Conservation (phyloP, 2,113 vertebrate species). For the Myotis yumanensis region DNA sequence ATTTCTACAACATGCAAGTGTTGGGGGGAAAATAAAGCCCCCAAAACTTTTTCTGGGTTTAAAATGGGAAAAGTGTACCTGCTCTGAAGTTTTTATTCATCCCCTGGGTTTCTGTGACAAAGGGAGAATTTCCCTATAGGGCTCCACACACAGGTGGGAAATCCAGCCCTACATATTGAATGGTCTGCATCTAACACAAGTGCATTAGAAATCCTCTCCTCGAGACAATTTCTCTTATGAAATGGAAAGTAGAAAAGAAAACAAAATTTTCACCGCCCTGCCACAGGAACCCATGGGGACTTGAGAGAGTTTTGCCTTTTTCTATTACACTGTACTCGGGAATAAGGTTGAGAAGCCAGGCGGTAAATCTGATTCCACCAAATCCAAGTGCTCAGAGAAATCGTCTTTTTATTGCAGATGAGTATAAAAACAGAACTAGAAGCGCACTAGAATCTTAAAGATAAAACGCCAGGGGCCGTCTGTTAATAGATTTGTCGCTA, state of each 20-base stretch:
- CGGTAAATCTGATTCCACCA: slow-evolving; percentile 76
- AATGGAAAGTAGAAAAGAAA: slow-evolving; percentile 69
- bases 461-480: slow-evolving; percentile 75
- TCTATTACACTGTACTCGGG: slow-evolving; percentile 49
- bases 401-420: slow-evolving; percentile 74
- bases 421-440: slow-evolving; percentile 76
- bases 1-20: background rate
- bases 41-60: slow-evolving; percentile 11
- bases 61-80: background rate
- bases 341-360: slow-evolving; percentile 64
- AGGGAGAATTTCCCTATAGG: slow-evolving; percentile 14
- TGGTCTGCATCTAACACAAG: slow-evolving; percentile 67
- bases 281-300: slow-evolving; percentile 53
- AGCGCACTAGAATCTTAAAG: slow-evolving; percentile 70
- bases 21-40: background rate
- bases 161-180: slow-evolving; percentile 59
- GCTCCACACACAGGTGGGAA: background rate
- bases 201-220: slow-evolving; percentile 66
- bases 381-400: slow-evolving; percentile 74
- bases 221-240: slow-evolving; percentile 69
- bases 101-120: slow-evolving; percentile 49
- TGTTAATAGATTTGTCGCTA: slow-evolving; percentile 58
- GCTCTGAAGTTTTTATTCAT: slow-evolving; percentile 50
- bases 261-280: slow-evolving; percentile 35
- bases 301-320: slow-evolving; percentile 59